Evolutionary conservation across 53 echinoderm and acorn worm genomes (phyloP).

Genomic region (Henricia sp.): DNA sequence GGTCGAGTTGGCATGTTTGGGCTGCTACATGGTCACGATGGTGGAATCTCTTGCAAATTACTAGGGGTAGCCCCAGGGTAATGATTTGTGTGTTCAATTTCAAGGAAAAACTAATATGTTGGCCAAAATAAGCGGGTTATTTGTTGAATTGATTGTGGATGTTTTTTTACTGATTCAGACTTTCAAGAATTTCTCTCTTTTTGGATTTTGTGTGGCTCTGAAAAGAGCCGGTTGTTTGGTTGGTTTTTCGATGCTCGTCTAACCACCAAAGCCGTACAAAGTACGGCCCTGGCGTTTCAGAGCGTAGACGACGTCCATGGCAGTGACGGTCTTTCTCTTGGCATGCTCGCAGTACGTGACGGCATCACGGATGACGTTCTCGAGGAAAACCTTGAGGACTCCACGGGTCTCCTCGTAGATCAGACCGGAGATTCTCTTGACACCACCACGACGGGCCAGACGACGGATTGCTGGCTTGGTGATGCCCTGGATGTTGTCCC

Average conservation of each 20-base stretch:
- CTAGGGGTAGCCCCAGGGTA: no score
- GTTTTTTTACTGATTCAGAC: not conserved
- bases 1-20: no score
- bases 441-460: conserved; percentile 95
- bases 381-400: conserved; percentile 75
- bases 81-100: no score
- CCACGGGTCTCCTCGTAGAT: conserved; percentile 97
- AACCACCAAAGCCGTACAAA: conserved; percentile 91
- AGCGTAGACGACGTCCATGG: conserved; percentile 99
- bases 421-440: conserved; percentile 95
- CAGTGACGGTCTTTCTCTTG: conserved; percentile 97
- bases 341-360: conserved; percentile 87
- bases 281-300: conserved; percentile 96
- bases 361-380: conserved; percentile 90
- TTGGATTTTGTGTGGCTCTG: conserved; percentile 76
- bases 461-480: conserved; percentile 98
- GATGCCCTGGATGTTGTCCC: conserved; percentile 99
- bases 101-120: no score
- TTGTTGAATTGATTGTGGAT: not conserved
- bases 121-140: no score
- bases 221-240: conserved; percentile 81
- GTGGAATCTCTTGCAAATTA: no score
- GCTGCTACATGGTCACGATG: no score
- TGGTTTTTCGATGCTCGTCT: not conserved
- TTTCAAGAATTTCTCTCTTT: conserved; percentile 60